Base-by-base conservation (phyloP, 1,140 invertebrate species). In the Hyles vespertilio region DNA sequence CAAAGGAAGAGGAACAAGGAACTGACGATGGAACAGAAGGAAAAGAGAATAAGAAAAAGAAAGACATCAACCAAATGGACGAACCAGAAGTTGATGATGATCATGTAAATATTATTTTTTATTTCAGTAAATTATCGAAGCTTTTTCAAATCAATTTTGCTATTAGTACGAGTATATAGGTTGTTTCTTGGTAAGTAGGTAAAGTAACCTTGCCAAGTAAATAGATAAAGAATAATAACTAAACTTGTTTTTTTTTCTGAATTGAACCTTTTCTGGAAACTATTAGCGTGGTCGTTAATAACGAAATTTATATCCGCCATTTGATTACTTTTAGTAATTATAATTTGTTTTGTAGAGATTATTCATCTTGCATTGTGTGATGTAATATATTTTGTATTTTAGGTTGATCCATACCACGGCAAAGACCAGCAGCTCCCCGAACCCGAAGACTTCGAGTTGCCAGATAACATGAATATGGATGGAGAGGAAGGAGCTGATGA, bases 391-490 rank as follows among this genome's bases (percentile, higher is more conserved):
- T 43, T 60, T 61, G 9, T 52, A 22, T 65, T 71, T 48, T 45
- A 90, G 88, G 89, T 94, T 0, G 96, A 98, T 91, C 95, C 95
- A 22, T 94, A 96, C 81, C 95, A 97, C 79, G 95, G 95, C 34
- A 93, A 96, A 45, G 89, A 94, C 56, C 91, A 93, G 71, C 92
- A 93, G 63, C 90, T 93, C 47, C 93, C 93, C 1, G 95, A 97
- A 76, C 93, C 95, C 5, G 95, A 98, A 86, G 91, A 94, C 12
- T 92, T 98, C 77, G 96, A 98, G 72, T 79, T 98, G 58, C 95
- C 96, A 5, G 96, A 98, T 52, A 94, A 84, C 53, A 97, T 89
- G 48, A 93, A 97, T 76, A 82, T 97, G 3, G 96, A 98, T 76
- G 94, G 94, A 51, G 93, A 92, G n/a, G 92, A 94, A 61, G 91